A percentile compares a stretch with the other conserved stretches of the same genome.
phyloP scores from a whole-genome alignment of 2,888 invertebrate genomes.

The Antitype chi region DNA sequence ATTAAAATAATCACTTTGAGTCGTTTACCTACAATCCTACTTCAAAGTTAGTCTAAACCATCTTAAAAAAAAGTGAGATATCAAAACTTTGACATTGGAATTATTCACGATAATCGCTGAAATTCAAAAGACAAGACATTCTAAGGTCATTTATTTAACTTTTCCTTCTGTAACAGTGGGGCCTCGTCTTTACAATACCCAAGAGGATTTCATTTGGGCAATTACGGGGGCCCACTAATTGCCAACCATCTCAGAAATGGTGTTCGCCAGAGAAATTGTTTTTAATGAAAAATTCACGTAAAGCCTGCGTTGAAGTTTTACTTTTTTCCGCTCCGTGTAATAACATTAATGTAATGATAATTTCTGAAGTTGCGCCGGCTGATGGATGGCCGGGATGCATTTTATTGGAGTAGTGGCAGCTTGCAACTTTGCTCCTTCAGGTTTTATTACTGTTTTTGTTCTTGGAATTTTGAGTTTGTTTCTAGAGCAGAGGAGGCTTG shows the following conservation, averaged over 20 bases:
- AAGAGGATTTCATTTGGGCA: conserved; percentile 77
- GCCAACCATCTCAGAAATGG: conserved; percentile 79
- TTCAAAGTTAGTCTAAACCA: conserved; percentile 8
- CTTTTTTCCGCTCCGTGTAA: conserved; percentile 66
- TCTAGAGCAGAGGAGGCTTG: not conserved
- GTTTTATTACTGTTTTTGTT: conserved; percentile 53
- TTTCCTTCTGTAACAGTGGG: conserved; percentile 68
- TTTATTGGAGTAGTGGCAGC: conserved; percentile 61
- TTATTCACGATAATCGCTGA: conserved; percentile 69
- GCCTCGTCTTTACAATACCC: conserved; percentile 69
- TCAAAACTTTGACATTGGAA: conserved; percentile 62
- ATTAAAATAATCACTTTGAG: conserved; percentile 10
- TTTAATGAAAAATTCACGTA: conserved; percentile 81
- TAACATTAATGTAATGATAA: conserved; percentile 68
- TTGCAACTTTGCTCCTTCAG: conserved; percentile 39
- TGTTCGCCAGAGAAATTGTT: conserved; percentile 78
- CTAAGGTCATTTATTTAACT: conserved; percentile 74
- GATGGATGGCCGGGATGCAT: conserved; percentile 64
- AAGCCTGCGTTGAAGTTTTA: conserved; percentile 68
- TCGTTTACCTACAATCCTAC: not conserved
- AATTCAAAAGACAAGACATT: conserved; percentile 71
- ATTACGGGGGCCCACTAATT: conserved; percentile 80
- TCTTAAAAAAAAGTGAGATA: conserved; percentile 58
- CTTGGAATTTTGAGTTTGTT: conserved; percentile 38
- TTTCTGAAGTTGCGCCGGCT: conserved; percentile 50